These are phyloP conservation scores for Anisognathus igniventris DNA, from an alignment of 2,797 vertebrate species.

Conservation along the genomic window DNA sequence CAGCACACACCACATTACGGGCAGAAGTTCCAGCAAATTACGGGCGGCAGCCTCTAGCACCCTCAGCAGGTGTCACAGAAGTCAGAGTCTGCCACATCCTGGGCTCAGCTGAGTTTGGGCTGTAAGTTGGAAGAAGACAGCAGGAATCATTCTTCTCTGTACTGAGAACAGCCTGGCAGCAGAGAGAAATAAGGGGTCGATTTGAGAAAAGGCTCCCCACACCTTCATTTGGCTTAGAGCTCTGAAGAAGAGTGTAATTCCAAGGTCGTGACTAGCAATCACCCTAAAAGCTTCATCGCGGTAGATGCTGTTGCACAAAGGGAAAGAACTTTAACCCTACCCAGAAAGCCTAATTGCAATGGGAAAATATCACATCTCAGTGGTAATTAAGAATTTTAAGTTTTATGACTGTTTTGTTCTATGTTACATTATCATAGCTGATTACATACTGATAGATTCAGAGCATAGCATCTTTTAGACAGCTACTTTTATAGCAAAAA, in stretches of 20 bases:
- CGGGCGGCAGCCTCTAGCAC: background rate
- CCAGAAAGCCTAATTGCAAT: background rate
- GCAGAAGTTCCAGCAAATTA: background rate
- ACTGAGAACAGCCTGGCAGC: background rate
- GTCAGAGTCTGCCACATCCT: background rate
- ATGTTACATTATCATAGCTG: background rate
- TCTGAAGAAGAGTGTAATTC: background rate
- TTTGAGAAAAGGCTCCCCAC: background rate
- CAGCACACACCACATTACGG: fast-evolving
- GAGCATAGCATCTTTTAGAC: background rate
- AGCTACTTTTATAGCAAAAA: background rate
- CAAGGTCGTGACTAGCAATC: background rate
- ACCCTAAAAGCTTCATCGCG: background rate
- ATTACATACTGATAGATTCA: background rate
- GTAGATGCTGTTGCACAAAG: background rate
- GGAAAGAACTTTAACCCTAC: background rate
- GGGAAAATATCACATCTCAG: background rate
- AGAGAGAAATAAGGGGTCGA: background rate
- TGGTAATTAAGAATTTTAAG: background rate
- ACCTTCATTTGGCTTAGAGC: background rate
- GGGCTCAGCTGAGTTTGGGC: background rate
- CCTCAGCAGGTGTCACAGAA: background rate
- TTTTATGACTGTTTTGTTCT: background rate
- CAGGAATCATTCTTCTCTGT: background rate
- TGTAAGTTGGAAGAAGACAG: background rate